Percentiles rank a stretch among this genome's conserved stretches.
Conservation (phyloP, 2,888 invertebrate species). For the Carcina quercana region DNA sequence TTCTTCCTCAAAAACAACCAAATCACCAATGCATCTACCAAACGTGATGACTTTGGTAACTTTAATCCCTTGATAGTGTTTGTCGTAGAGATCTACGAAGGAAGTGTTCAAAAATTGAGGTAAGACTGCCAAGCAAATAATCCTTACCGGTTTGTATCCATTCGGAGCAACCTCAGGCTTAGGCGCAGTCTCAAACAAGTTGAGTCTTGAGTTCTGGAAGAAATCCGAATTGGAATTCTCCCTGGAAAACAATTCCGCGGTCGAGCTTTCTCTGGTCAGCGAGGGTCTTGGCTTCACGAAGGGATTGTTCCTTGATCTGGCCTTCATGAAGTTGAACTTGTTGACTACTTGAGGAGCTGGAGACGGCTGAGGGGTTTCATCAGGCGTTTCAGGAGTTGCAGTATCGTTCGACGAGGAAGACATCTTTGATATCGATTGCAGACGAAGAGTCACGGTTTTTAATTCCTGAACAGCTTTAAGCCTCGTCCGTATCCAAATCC, state of each 20-base stretch:
- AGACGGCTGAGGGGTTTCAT: slow-evolving; percentile 41
- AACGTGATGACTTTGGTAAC: no score
- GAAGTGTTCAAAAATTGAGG: no score
- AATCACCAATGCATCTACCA: no score
- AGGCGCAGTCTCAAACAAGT: slow-evolving; percentile 58
- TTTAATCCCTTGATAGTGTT: no score
- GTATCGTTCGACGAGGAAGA: slow-evolving; percentile 24
- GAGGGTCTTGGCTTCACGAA: slow-evolving; percentile 56
- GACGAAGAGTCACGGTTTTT: no score
- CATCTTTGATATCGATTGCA: no score
- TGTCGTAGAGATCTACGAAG: no score
- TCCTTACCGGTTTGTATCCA: slow-evolving; percentile 44
- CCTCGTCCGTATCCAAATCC: no score
- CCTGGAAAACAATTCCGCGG: slow-evolving; percentile 53
- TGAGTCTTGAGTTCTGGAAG: slow-evolving; percentile 60
- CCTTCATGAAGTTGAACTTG: slow-evolving; percentile 58
- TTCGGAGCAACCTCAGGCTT: slow-evolving; percentile 40
- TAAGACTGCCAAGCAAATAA: background rate
- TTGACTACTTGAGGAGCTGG: slow-evolving; percentile 35
- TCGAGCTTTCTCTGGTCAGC: slow-evolving; percentile 54
- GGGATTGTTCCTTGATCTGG: slow-evolving; percentile 46
- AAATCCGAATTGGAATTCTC: slow-evolving; percentile 59
- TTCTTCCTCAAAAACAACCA: no score
- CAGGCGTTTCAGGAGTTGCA: slow-evolving; percentile 34
- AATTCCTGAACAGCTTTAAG: no score